Conservation (phyloP, 2,888 invertebrate genomes). For the Cabera pusaria region DNA sequence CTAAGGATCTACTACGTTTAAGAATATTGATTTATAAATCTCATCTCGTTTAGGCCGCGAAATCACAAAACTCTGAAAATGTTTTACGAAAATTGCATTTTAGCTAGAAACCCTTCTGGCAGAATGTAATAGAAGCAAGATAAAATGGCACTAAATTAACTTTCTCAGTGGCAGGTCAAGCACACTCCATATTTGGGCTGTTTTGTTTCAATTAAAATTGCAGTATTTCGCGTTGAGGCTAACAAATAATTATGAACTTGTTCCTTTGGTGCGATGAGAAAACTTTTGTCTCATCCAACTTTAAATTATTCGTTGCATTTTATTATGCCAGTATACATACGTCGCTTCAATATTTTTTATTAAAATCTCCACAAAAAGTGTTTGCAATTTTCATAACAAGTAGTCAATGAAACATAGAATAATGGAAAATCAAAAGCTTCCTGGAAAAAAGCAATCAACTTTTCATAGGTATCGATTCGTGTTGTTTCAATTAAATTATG, state of each 20-base stretch:
- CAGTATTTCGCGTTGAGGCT: constrained; percentile 49
- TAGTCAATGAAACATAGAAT: no score
- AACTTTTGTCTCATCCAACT: constrained; percentile 58
- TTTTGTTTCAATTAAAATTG: constrained; percentile 71
- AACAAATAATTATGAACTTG: constrained; percentile 72
- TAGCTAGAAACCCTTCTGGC: constrained; percentile 6
- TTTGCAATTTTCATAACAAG: no score
- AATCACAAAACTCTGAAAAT: not conserved
- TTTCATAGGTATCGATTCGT: no score
- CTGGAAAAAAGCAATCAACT: no score
- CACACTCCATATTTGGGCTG: constrained; percentile 54
- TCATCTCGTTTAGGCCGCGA: no score
- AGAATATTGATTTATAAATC: no score
- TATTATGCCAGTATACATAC: constrained; percentile 27
- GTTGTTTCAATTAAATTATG: no score
- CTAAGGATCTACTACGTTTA: not conserved
- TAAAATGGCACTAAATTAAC: constrained; percentile 44
- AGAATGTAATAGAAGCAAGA: constrained; percentile 9
- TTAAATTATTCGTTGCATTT: constrained; percentile 45
- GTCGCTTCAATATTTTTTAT: no score
- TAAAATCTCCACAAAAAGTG: no score
- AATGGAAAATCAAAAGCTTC: no score
- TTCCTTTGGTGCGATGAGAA: constrained; percentile 62
- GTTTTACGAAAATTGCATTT: constrained; percentile 7
- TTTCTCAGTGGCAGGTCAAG: constrained; percentile 56